Evolutionary conservation across 2,113 vertebrate species (phyloP).

Genomic region (Anser brachyrhynchus): DNA sequence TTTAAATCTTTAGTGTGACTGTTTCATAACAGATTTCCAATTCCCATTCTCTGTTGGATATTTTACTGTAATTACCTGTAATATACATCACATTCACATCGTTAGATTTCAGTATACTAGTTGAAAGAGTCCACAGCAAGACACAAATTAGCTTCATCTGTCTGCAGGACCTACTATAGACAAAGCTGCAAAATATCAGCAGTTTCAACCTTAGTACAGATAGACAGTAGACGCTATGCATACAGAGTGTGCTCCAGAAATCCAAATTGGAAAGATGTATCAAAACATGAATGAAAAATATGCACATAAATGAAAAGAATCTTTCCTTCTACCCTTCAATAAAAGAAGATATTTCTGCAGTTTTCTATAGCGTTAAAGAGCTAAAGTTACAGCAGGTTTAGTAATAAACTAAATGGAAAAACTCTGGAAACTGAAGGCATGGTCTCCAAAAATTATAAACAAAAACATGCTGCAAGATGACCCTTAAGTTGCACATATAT

Average conservation of each 20-base stretch:
- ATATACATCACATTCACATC: neutral
- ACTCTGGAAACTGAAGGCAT: neutral
- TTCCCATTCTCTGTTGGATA: neutral
- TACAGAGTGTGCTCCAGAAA: neutral
- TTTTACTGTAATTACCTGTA: neutral
- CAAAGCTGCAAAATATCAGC: neutral
- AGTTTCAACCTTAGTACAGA: constrained; percentile 7
- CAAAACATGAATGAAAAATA: neutral
- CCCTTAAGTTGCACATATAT: neutral
- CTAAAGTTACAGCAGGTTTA: neutral
- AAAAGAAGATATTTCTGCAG: neutral
- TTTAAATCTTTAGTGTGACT: neutral
- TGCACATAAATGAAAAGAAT: neutral
- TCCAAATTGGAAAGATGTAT: neutral
- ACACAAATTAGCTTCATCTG: constrained; percentile 34
- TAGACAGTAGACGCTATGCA: neutral
- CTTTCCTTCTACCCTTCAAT: neutral
- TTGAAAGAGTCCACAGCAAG: constrained; percentile 5
- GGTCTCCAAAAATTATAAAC: neutral
- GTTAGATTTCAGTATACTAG: neutral
- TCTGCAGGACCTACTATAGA: neutral
- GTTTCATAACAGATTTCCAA: neutral
- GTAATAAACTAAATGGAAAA: neutral
- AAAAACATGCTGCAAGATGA: neutral
- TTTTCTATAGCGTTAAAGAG: neutral